These are phyloP conservation scores for Actenoides hombroni DNA, from an alignment of 2,113 vertebrate species.

Conservation along the genomic window DNA sequence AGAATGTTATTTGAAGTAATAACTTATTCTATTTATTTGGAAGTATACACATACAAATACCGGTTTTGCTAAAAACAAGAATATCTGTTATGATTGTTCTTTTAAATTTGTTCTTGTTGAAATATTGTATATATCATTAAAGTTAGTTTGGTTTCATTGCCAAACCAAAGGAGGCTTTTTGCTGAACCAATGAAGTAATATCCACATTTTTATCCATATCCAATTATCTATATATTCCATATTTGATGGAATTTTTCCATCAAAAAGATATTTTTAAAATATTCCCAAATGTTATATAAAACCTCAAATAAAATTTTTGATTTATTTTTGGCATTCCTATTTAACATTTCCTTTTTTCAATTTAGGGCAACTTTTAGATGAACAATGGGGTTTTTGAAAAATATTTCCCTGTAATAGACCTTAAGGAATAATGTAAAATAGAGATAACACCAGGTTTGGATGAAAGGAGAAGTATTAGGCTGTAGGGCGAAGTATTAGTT, in stretches of 20 bases:
- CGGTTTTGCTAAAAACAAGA: not conserved
- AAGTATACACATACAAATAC: not conserved
- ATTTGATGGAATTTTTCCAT: not conserved
- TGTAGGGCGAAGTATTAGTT: not conserved
- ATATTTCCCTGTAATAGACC: not conserved
- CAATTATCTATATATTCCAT: no score
- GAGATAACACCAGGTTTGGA: not conserved
- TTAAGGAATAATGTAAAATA: not conserved
- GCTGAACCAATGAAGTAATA: not conserved
- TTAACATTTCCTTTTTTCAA: not conserved
- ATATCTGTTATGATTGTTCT: not conserved
- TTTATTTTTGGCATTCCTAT: not conserved
- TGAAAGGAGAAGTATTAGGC: not conserved
- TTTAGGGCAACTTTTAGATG: not conserved
- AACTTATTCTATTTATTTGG: not conserved
- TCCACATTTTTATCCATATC: not conserved
- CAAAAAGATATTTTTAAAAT: not conserved
- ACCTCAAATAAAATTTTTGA: not conserved
- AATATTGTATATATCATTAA: not conserved
- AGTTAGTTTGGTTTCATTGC: not conserved
- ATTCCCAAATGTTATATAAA: not conserved
- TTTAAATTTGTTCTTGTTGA: not conserved
- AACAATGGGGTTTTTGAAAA: not conserved
- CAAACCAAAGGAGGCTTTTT: not conserved
- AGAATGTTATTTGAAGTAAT: not conserved